A percentile compares a stretch with the other conserved stretches of the same genome.
Conservation (phyloP, 1,140 invertebrate genomes). For the Drosophila ironensis region DNA sequence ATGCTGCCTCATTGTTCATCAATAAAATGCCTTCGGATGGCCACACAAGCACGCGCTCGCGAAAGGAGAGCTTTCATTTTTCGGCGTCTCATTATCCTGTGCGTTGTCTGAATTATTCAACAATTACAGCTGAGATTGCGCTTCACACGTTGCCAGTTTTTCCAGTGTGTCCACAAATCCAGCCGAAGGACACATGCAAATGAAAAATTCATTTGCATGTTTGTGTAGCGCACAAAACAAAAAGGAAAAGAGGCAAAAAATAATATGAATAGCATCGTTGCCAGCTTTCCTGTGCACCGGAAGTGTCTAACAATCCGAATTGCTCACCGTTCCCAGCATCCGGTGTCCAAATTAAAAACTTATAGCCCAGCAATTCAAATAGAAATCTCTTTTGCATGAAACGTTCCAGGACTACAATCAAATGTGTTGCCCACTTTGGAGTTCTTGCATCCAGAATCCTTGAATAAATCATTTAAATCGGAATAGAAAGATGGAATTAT, state of each 20-base stretch:
- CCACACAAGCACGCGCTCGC: conserved; percentile 2
- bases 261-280: neutral
- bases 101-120: conserved; percentile 58
- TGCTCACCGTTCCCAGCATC: too few relatives aligned
- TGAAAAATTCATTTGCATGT: conserved; percentile 55
- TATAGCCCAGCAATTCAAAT: too few relatives aligned
- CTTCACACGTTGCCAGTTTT: conserved; percentile 54
- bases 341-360: too few relatives aligned
- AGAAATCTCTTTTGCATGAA: too few relatives aligned
- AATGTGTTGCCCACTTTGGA: too few relatives aligned
- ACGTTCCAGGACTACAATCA: too few relatives aligned
- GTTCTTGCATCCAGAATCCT: too few relatives aligned
- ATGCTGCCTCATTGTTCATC: conserved; percentile 45
- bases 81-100: conserved; percentile 44
- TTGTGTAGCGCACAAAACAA: conserved; percentile 7
- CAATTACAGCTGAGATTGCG: conserved; percentile 49
- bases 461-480: too few relatives aligned
- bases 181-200: conserved; percentile 56
- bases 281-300: neutral
- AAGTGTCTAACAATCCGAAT: too few relatives aligned
- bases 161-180: conserved; percentile 58
- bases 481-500: too few relatives aligned
- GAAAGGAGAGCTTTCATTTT: conserved; percentile 40
- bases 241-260: too few relatives aligned
- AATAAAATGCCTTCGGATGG: conserved; percentile 35